Base-by-base conservation (phyloP, 2,888 invertebrate species). In the Lampropteryx suffumata region DNA sequence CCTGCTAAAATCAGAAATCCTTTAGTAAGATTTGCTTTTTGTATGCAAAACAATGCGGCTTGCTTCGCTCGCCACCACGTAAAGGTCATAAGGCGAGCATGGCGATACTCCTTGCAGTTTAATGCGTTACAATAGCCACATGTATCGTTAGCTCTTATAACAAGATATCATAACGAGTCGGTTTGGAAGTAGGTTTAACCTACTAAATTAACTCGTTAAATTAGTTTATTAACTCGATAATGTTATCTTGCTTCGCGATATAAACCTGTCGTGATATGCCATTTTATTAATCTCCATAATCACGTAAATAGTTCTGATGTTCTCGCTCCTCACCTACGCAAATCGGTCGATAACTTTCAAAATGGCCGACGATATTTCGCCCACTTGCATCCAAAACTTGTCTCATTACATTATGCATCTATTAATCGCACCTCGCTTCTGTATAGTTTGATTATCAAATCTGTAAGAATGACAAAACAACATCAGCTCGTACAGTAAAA, bases 261-360 rank as follows among this genome's bases (percentile, higher is more conserved):
- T 29, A 30, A 40, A 32, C 45, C 45, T 24, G 37, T 36, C 11
- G 21, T 26, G 26, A 29, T 34, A 28, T 24, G 34, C 13, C 12
- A 13, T 13, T 10, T 32, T 13, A 32, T 13, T 28, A 41, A 62
- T 55, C 49, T 49, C 49, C 50, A 50, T 35, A 57, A 47, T 51
- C 52, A 52, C 55, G 64, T 71, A 65, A 74, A 74, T 65, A 72
- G 63, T 67, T 68, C 70, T 63, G 64, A 75, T 69, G 65, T 67
- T 72, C 70, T 73, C 81, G 75, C 84, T 68, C 71, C 70, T 73
- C 82, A 76, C 84, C 86, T 82, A 87, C 86, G 79, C 83, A 69
- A 77, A 73, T 62, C 61, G 64, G 55, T 55, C 65, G 69, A 76
- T 79, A 74, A 74, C 74, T 79, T 82, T 81, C 79, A 81, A 81